phyloP scores from a whole-genome alignment of 2,113 vertebrate species.

The Daubentonia madagascariensis region DNA sequence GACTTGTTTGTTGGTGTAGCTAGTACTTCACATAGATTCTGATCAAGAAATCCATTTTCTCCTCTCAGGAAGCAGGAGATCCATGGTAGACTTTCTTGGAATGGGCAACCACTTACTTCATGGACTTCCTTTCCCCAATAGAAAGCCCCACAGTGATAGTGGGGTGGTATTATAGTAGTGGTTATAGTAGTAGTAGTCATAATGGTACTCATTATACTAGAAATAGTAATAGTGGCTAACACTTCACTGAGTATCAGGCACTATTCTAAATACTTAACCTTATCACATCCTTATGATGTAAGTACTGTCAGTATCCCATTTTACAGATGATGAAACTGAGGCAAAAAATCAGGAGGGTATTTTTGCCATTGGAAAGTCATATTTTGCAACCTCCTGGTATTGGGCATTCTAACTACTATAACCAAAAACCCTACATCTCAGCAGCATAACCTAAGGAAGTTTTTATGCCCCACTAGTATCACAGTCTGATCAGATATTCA shows the following conservation, averaged over 20 bases:
- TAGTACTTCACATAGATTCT: neutral
- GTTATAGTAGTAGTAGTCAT: rapidly evolving
- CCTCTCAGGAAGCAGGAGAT: neutral
- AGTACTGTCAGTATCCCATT: neutral
- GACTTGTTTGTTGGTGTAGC: neutral
- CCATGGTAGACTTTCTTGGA: neutral
- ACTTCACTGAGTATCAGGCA: neutral
- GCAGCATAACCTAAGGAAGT: neutral
- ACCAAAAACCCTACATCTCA: neutral
- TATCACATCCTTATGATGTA: rapidly evolving
- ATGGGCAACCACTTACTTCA: neutral
- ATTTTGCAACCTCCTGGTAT: neutral
- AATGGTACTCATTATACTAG: rapidly evolving
- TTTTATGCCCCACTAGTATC: neutral
- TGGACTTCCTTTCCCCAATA: neutral
- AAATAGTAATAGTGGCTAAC: neutral
- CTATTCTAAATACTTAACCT: neutral
- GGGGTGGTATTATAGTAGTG: rapidly evolving
- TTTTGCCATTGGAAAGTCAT: neutral
- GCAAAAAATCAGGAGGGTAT: neutral
- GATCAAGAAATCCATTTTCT: neutral
- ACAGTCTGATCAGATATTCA: neutral
- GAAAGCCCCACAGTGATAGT: neutral
- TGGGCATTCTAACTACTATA: neutral
- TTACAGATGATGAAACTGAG: neutral